Evolutionary conservation across 2,113 vertebrate species (phyloP), one percentile per base, ranked within the genome.

Genomic region (Syngnathus typhle): DNA sequence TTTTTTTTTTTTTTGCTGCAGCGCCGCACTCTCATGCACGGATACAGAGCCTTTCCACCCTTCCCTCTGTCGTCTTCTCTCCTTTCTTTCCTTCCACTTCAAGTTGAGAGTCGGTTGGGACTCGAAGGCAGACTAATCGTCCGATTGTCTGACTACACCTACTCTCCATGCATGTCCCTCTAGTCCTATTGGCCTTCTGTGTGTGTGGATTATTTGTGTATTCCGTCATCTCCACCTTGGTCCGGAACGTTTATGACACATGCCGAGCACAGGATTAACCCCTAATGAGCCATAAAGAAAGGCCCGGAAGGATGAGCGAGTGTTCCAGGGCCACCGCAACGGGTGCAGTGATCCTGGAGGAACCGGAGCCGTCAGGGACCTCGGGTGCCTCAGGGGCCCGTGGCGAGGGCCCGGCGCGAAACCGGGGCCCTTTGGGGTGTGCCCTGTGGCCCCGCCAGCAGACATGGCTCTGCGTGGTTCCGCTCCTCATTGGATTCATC

Each of bases 401-500:
- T 7, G 90, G 87, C 56, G 92, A 93, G 85, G 93, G 86, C 83
- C 92, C 91, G 69, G 92, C 88, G 77, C 92, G 88, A 64, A 91
- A 89, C 52, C 91, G 86, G 74, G 92, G 93, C 70, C 91, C 91
- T 62, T 76, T 94, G 64, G 92, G 93, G 68, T 95, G 94, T 86
- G 89, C 93, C n/a, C 89, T 95, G 63, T 95, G 95, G 94, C 94
- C 94, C 75, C 92, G 95, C 76, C 95, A 95, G 87, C 95, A 96
- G 88, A 95, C 94, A 78, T 95, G 94, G 95, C 86, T 95, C 69
- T 95, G 95, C 78, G 93, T 92, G 71, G 94, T 96, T 61, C 95
- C 95, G 11, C 92, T 97, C 10, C 91, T 96, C 69, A 97, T 97
- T 68, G 95, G 95, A 54, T 95, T 94, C 79, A 90, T 96, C 51